phyloP scores from a whole-genome alignment of 1,140 invertebrate species.

The Schmidtea mediterranea region DNA sequence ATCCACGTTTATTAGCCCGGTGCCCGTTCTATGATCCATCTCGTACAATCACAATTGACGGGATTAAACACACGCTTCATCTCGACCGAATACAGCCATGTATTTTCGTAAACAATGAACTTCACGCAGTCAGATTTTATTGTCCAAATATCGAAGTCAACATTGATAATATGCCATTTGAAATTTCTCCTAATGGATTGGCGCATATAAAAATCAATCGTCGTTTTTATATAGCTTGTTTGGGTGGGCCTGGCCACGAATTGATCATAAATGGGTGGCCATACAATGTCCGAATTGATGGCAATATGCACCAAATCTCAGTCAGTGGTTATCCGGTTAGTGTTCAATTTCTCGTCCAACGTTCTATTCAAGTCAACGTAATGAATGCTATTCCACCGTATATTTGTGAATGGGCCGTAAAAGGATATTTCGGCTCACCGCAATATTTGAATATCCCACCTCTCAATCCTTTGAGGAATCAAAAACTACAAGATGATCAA shows the following conservation, averaged over 20 bases:
- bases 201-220: background rate
- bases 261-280: slow-evolving; percentile 2
- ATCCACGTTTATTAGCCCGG: background rate
- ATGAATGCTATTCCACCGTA: background rate
- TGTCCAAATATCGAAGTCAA: background rate
- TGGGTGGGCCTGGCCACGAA: slow-evolving; percentile 3
- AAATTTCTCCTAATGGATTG: background rate
- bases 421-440: background rate
- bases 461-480: background rate
- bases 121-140: slow-evolving; percentile 1
- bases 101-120: background rate
- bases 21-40: background rate
- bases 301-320: background rate
- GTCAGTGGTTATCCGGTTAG: background rate
- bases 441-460: background rate
- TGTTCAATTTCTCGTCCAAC: background rate
- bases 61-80: background rate
- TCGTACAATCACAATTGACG: background rate
- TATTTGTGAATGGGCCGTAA: slow-evolving; percentile 2
- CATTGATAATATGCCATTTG: background rate
- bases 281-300: background rate
- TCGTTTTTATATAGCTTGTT: background rate
- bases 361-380: background rate
- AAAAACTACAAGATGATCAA: too few species aligned
- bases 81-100: background rate